phyloP scores from a whole-genome alignment of 2,797 vertebrate genomes.

The Betta splendens region DNA sequence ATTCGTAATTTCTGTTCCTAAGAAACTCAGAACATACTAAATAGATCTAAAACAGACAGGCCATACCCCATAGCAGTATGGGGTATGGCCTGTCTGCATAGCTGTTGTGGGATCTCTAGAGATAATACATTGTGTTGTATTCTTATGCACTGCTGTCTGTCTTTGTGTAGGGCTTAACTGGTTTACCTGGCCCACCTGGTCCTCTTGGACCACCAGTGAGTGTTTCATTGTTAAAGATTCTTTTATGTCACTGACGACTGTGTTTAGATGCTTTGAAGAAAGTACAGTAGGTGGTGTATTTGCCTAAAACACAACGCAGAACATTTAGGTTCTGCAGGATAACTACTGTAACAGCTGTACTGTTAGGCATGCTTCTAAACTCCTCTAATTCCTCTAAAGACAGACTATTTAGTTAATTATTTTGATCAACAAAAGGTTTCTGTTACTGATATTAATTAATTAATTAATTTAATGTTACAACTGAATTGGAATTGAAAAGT shows the following conservation, averaged over 20 bases:
- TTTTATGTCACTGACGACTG: slow-evolving; percentile 4
- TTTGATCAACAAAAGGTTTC: slow-evolving; percentile 3
- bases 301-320: slow-evolving; percentile 4
- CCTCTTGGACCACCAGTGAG: slow-evolving; percentile 72
- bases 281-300: background rate
- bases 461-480: background rate
- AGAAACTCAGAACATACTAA: background rate
- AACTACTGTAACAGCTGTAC: too few relatives aligned
- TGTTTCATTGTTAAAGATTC: slow-evolving; percentile 13
- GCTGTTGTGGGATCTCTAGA: background rate
- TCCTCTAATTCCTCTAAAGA: too few relatives aligned
- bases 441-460: background rate
- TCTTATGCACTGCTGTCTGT: slow-evolving; percentile 6
- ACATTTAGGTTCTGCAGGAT: background rate
- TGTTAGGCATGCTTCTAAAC: too few relatives aligned
- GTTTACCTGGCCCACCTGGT: slow-evolving; percentile 79
- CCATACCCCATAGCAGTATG: too few relatives aligned
- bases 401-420: slow-evolving; percentile 22
- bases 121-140: too few relatives aligned
- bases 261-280: background rate
- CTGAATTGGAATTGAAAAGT: background rate
- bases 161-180: slow-evolving; percentile 81
- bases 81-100: too few relatives aligned
- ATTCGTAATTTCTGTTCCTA: background rate
- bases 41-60: background rate